Conservation (phyloP, 1,140 invertebrate genomes). For the Calosoma granatense region DNA sequence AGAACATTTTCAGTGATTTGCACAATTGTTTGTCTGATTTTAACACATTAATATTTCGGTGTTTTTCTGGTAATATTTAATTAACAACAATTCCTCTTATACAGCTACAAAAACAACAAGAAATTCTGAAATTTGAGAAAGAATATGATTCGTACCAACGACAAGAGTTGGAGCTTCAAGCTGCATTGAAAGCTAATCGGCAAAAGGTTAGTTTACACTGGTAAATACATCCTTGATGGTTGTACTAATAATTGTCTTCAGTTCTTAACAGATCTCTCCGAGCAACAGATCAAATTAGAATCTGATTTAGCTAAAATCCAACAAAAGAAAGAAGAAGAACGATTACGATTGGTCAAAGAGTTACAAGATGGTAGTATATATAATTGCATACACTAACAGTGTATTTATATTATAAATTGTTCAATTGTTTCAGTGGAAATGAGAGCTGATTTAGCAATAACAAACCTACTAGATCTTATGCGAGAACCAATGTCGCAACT, state of each 20-base stretch:
- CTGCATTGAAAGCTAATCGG: conserved; percentile 38
- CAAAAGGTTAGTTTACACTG: conserved; percentile 37
- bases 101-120: conserved; percentile 40
- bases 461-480: conserved; percentile 48
- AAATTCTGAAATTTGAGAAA: conserved; percentile 43
- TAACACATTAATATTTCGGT: no score
- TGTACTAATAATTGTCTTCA: conserved; percentile 26
- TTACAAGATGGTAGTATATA: conserved; percentile 35
- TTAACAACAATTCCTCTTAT: no score
- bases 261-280: conserved; percentile 48
- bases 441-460: conserved; percentile 52
- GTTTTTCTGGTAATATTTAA: no score
- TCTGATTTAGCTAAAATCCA: conserved; percentile 54
- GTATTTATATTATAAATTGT: conserved; percentile 12
- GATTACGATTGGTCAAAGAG: conserved; percentile 45
- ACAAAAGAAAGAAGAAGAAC: conserved; percentile 48
- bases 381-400: conserved; percentile 13
- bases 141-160: conserved; percentile 41
- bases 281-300: conserved; percentile 53
- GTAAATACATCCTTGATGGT: conserved; percentile 10
- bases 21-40: no score
- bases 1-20: no score
- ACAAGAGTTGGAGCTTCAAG: conserved; percentile 43
- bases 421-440: conserved; percentile 45
- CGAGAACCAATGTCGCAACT: conserved; percentile 47